Conservation (phyloP, 1,140 invertebrate species). For the Latrodectus geometricus region DNA sequence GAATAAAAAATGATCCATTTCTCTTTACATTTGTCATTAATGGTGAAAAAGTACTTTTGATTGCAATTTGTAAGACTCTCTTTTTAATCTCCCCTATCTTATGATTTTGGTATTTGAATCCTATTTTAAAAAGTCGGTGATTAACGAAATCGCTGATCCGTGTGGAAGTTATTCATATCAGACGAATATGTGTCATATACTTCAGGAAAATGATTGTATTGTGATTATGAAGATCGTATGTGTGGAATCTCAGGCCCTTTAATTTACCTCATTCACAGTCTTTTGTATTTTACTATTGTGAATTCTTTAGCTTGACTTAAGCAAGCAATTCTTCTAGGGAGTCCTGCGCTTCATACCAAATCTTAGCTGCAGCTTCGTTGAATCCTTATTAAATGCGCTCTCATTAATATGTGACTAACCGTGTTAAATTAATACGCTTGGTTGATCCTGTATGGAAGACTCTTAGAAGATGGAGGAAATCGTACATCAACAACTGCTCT, state of each 20-base stretch:
- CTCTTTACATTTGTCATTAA: no score
- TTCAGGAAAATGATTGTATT: constrained; percentile 1
- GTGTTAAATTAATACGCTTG: constrained; percentile 35
- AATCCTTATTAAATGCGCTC: constrained; percentile 25
- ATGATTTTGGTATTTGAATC: background rate
- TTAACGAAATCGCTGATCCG: constrained; percentile 22
- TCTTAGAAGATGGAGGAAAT: background rate
- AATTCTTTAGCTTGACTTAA: constrained; percentile 22
- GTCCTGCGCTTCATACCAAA: background rate
- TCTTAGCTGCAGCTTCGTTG: background rate
- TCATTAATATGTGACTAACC: constrained; percentile 24
- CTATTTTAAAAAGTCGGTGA: constrained; percentile 36
- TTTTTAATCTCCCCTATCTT: no score
- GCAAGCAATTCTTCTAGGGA: background rate
- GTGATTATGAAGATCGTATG: constrained; percentile 14
- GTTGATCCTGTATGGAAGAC: constrained; percentile 1
- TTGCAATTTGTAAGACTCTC: no score
- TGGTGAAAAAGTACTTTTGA: no score
- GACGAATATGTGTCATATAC: background rate
- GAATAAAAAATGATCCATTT: no score
- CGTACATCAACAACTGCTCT: constrained; percentile 3
- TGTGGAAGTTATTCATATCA: constrained; percentile 10
- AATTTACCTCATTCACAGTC: constrained; percentile 25
- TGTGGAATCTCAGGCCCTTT: constrained; percentile 6
- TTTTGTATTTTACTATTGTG: background rate